phyloP scores from a whole-genome alignment of 2,113 vertebrate species.

The Bucco capensis region DNA sequence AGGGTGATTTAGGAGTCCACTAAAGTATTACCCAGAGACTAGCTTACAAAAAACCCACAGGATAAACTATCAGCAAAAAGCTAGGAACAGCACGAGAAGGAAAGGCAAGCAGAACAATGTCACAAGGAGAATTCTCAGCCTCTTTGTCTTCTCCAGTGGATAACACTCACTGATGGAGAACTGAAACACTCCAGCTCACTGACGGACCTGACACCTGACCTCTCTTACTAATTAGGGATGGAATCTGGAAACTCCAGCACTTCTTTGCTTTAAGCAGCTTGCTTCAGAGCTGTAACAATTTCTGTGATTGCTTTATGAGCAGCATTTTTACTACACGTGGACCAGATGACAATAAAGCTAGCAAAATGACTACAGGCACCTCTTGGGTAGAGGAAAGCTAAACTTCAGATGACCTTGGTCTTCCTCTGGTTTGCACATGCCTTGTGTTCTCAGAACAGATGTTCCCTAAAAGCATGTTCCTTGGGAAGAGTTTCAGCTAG shows the following conservation, averaged over 20 bases:
- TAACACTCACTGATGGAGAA: slow-evolving; percentile 18
- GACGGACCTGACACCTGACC: slow-evolving; percentile 52
- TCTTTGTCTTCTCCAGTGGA: slow-evolving; percentile 40
- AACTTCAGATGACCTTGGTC: slow-evolving; percentile 50
- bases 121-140: slow-evolving; percentile 8
- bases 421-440: slow-evolving; percentile 32
- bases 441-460: slow-evolving; percentile 37
- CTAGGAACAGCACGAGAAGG: background rate
- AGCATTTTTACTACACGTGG: slow-evolving; percentile 14
- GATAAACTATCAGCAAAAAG: background rate
- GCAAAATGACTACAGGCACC: slow-evolving; percentile 4
- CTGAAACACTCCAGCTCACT: slow-evolving; percentile 41
- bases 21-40: slow-evolving; percentile 32
- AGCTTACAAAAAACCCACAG: background rate
- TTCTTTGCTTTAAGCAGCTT: slow-evolving; percentile 53
- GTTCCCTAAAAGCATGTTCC: slow-evolving; percentile 35
- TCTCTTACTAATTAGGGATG: slow-evolving; percentile 46
- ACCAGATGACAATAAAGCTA: slow-evolving; percentile 30
- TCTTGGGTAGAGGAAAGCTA: slow-evolving; percentile 18
- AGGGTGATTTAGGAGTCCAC: slow-evolving; percentile 4
- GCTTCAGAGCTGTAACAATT: slow-evolving; percentile 40
- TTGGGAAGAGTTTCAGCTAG: slow-evolving; percentile 3
- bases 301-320: slow-evolving; percentile 33
- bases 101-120: slow-evolving; percentile 1
- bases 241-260: slow-evolving; percentile 39